A percentile compares a stretch with the other conserved stretches of the same genome.
Conservation (phyloP, 2,113 vertebrate species). For the Pheucticus melanocephalus region DNA sequence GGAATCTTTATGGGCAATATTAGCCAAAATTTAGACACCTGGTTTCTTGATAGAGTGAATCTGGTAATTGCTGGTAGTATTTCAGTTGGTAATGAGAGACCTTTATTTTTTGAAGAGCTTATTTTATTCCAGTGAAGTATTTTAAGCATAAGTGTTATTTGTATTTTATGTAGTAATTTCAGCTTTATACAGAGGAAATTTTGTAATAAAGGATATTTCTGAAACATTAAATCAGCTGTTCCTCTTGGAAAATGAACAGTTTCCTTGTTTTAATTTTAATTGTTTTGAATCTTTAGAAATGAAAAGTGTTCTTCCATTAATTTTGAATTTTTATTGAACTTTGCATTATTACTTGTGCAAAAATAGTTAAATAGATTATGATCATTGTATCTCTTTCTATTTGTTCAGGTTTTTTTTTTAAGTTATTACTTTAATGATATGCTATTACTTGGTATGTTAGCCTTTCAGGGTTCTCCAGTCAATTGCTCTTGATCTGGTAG, state of each 20-base stretch:
- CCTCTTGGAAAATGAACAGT: not conserved
- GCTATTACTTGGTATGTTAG: not conserved
- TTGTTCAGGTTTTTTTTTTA: not conserved
- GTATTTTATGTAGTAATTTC: not conserved
- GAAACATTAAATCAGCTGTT: not conserved
- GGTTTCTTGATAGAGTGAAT: not conserved
- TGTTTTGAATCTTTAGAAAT: not conserved
- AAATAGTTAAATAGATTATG: not conserved
- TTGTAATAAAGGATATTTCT: not conserved
- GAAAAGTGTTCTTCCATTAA: not conserved
- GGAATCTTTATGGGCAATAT: not conserved
- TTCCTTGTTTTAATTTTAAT: not conserved
- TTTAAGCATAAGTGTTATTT: not conserved
- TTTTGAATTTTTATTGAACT: not conserved
- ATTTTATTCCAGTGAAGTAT: not conserved
- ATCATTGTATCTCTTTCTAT: not conserved
- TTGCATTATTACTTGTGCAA: not conserved
- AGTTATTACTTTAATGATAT: not conserved
- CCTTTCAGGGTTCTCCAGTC: not conserved
- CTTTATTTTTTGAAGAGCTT: not conserved
- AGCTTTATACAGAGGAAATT: not conserved
- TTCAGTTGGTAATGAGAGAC: not conserved
- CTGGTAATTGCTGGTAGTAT: not conserved
- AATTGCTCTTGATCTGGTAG: not conserved
- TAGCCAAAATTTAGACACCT: not conserved